Percentiles rank a stretch among this genome's conserved stretches.
Evolutionary conservation across 2,113 vertebrate genomes (phyloP).

Genomic region (Sorex araneus): DNA sequence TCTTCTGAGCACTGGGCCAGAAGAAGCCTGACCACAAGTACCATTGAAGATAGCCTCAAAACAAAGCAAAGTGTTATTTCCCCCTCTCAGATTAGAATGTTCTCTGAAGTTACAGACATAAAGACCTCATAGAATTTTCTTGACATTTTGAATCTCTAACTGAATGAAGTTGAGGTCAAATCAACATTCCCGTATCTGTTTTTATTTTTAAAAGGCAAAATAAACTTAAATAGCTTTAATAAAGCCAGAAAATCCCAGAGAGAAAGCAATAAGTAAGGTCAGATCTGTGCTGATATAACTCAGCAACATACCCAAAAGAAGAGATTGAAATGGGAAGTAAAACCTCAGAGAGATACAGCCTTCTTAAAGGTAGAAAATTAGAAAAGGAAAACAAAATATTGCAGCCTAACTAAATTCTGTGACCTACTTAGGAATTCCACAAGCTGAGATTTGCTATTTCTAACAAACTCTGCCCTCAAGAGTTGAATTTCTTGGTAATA

Average conservation of each 20-base stretch:
- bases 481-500: neutral
- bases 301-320: neutral
- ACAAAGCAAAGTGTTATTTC: slow-evolving; percentile 22
- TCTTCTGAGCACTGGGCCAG: no score
- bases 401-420: slow-evolving; percentile 68
- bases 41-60: neutral
- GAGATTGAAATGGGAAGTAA: neutral
- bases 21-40: no score
- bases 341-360: neutral
- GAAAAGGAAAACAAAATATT: slow-evolving; percentile 51
- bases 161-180: neutral
- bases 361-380: neutral
- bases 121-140: neutral
- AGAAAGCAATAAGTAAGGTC: neutral
- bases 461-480: slow-evolving; percentile 74
- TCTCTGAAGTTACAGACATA: neutral
- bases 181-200: neutral
- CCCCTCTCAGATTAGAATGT: neutral
- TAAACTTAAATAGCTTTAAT: slow-evolving; percentile 6
- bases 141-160: neutral
- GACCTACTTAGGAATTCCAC: slow-evolving; percentile 63
- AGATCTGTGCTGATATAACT: neutral
- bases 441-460: slow-evolving; percentile 72
- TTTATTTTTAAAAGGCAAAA: slow-evolving; percentile 58
- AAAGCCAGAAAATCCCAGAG: neutral